Conservation (phyloP, 2,113 vertebrate species). For the Seriola aureovittata region DNA sequence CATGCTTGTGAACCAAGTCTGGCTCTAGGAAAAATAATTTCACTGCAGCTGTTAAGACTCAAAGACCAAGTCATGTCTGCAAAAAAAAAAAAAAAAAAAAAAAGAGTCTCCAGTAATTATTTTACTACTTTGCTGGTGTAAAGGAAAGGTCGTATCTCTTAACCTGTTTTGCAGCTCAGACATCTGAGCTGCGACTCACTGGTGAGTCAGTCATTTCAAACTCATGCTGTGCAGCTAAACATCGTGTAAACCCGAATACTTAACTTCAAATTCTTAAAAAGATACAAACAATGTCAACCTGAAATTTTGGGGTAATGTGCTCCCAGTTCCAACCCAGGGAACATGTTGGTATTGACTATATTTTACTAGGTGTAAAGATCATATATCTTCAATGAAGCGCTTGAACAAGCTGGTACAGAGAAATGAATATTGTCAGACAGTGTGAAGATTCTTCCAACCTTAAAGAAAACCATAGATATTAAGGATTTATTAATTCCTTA, state of each 20-base stretch:
- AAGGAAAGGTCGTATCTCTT: conserved; percentile 4
- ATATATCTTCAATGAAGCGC: not conserved
- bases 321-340: too few species aligned
- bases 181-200: not conserved
- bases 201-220: not conserved
- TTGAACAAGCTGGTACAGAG: not conserved
- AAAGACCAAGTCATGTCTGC: not conserved
- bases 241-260: not conserved
- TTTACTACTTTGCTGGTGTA: not conserved
- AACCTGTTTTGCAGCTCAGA: not conserved
- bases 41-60: conserved; percentile 13
- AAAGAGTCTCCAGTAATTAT: not conserved
- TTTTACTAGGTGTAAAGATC: too few species aligned
- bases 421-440: not conserved
- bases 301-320: not conserved
- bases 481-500: not conserved
- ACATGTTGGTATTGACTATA: not conserved
- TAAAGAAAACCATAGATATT: not conserved
- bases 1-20: conserved; percentile 7
- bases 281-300: not conserved
- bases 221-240: not conserved
- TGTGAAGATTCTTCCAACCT: not conserved
- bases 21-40: conserved; percentile 6
- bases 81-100: not conserved
- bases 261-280: not conserved